phyloP scores from a whole-genome alignment of 2,888 invertebrate species.

The Lasioglossum calceatum region DNA sequence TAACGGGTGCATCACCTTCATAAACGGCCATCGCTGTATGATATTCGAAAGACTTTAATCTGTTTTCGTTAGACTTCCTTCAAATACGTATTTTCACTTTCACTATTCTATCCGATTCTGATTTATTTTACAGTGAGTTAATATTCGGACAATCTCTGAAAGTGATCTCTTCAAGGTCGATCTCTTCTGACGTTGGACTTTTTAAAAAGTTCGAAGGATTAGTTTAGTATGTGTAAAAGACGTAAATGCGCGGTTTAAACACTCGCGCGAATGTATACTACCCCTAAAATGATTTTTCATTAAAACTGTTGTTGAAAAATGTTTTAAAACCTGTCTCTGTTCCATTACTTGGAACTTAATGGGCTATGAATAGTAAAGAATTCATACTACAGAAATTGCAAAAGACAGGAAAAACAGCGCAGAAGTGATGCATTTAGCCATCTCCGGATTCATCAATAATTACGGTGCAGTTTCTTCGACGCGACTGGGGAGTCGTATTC shows the following conservation, averaged over 20 bases:
- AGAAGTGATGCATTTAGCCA: neutral
- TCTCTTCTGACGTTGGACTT: too few species aligned
- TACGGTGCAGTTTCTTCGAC: neutral
- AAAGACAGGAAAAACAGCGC: neutral
- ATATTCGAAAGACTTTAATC: neutral
- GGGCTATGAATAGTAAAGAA: neutral
- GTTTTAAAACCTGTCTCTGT: neutral
- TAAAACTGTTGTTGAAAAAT: too few species aligned
- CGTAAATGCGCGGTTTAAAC: too few species aligned
- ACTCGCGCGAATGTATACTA: too few species aligned
- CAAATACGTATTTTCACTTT: too few species aligned
- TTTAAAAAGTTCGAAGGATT: too few species aligned
- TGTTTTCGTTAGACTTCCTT: neutral
- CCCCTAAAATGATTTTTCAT: too few species aligned
- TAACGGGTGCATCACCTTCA: neutral
- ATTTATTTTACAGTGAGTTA: neutral
- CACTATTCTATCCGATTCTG: too few species aligned
- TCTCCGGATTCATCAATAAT: neutral
- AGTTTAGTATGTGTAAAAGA: too few species aligned
- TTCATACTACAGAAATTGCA: neutral
- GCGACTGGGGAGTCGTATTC: neutral
- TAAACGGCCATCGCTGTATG: too few species aligned
- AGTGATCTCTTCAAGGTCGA: too few species aligned
- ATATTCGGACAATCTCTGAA: neutral
- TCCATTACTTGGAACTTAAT: neutral